Conservation (phyloP, 2,797 vertebrate genomes). For the Gambusia yucatana region DNA sequence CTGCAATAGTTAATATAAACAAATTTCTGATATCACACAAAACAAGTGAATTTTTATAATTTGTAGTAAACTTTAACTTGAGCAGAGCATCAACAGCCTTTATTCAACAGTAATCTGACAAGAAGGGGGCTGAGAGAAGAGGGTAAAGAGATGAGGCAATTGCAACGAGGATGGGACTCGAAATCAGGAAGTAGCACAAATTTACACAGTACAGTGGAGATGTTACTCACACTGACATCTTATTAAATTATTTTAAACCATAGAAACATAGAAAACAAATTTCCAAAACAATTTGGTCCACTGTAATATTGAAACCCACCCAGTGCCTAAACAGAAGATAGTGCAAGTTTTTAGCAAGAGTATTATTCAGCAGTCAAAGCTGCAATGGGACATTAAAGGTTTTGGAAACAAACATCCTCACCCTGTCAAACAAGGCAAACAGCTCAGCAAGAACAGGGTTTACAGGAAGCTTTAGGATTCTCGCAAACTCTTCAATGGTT, state of each 20-base stretch:
- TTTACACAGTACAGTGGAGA: background rate
- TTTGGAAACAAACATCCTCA: conserved; percentile 66
- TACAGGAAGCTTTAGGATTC: conserved; percentile 90
- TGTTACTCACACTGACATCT: background rate
- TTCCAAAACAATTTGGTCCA: background rate
- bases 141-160: no score
- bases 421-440: conserved; percentile 95
- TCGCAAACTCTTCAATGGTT: conserved; percentile 90
- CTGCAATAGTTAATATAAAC: background rate
- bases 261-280: background rate
- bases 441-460: conserved; percentile 88
- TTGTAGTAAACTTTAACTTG: background rate
- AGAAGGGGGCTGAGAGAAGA: no score
- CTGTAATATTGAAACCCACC: background rate
- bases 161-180: no score
- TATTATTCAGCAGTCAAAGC: background rate
- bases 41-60: no score
- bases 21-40: no score
- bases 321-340: background rate
- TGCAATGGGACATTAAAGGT: background rate
- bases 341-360: background rate
- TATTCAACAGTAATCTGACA: no score
- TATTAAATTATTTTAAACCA: background rate
- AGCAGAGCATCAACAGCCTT: background rate
- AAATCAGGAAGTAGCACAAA: background rate